phyloP scores from a whole-genome alignment of 2,888 invertebrate species.

The Drosophila mayaguana region DNA sequence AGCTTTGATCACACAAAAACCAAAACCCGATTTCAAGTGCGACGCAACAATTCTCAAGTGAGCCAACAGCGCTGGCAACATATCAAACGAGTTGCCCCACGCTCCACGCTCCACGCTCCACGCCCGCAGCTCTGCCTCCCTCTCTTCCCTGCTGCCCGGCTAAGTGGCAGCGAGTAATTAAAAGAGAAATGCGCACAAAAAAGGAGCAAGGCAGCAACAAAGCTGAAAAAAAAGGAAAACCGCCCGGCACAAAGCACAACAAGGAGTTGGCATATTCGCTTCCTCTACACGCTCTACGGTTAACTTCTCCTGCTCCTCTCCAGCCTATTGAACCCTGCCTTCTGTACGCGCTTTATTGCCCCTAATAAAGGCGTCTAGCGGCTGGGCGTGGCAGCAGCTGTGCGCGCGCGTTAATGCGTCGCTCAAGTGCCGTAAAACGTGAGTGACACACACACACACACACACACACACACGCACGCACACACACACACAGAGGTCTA shows the following conservation, averaged over 20 bases:
- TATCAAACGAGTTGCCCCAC: constrained; percentile 66
- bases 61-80: constrained; percentile 35
- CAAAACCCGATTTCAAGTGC: constrained; percentile 53
- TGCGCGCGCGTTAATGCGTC: constrained; percentile 81
- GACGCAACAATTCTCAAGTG: constrained; percentile 68
- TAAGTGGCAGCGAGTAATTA: constrained; percentile 76
- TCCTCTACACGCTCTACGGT: not conserved
- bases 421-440: constrained; percentile 81
- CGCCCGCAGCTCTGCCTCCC: not conserved
- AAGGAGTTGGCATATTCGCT: constrained; percentile 17
- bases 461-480: constrained; percentile 8
- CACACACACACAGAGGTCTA: constrained; percentile 63
- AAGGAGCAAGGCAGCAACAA: constrained; percentile 42
- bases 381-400: constrained; percentile 64
- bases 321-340: constrained; percentile 21
- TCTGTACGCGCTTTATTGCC: constrained; percentile 68
- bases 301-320: not conserved
- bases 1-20: constrained; percentile 68
- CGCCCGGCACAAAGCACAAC: constrained; percentile 54
- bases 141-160: constrained; percentile 23
- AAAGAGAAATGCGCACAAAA: constrained; percentile 72
- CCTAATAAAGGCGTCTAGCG: constrained; percentile 69
- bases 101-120: not conserved
- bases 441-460: constrained; percentile 61
- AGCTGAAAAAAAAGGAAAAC: constrained; percentile 9